phyloP scores from a whole-genome alignment of 2,888 invertebrate genomes.

The Oxycera nigricornis region DNA sequence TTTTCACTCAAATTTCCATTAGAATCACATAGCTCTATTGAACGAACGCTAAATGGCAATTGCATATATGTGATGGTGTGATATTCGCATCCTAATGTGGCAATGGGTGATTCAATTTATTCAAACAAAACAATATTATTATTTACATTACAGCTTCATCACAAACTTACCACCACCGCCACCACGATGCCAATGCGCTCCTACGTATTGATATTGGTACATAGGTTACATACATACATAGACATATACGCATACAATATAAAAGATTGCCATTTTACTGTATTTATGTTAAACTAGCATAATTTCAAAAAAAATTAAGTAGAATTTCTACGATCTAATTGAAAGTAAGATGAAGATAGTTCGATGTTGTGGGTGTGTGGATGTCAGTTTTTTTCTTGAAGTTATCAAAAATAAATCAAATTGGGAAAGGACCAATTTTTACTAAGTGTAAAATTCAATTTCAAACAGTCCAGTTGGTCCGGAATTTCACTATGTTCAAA shows the following conservation, averaged over 20 bases:
- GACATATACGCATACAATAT: constrained; percentile 23
- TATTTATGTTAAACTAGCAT: constrained; percentile 18
- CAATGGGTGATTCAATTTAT: background rate
- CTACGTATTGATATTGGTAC: constrained; percentile 48
- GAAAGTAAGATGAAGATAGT: too few species aligned
- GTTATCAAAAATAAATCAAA: too few species aligned
- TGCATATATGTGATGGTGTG: constrained; percentile 2
- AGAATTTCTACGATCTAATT: constrained; percentile 38
- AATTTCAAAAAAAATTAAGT: constrained; percentile 38
- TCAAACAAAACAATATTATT: background rate
- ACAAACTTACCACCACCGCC: constrained; percentile 33
- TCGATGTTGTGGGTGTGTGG: background rate
- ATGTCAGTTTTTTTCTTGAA: background rate
- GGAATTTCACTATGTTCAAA: too few species aligned
- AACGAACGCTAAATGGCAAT: background rate
- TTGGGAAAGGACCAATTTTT: too few species aligned
- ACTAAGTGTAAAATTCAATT: too few species aligned
- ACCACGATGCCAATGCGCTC: constrained; percentile 52
- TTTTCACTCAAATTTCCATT: too few species aligned
- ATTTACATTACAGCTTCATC: background rate
- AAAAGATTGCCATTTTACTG: constrained; percentile 37
- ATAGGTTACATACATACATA: constrained; percentile 22
- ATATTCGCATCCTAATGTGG: constrained; percentile 18
- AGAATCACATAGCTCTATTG: background rate
- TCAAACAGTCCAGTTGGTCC: too few species aligned